phyloP scores from a whole-genome alignment of 2,888 invertebrate species.

The Griposia aprilina region DNA sequence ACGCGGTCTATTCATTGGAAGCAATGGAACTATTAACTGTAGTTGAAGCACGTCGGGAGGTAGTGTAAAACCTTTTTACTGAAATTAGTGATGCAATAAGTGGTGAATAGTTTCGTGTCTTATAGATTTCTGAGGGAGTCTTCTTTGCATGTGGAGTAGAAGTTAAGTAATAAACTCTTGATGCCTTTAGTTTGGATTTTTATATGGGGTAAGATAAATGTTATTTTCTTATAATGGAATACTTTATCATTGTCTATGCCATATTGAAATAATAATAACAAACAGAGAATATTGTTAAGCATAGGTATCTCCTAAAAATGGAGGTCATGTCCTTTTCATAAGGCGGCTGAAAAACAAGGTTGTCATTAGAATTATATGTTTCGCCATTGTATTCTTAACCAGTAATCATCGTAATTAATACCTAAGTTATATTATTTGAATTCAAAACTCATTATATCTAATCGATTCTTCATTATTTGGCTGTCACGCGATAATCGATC shows the following conservation, averaged over 20 bases:
- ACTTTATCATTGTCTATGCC: neutral
- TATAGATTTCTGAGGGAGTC: slow-evolving; percentile 4
- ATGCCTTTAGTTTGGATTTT: neutral
- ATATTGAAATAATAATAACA: neutral
- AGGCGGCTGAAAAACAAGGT: neutral
- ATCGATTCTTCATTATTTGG: slow-evolving; percentile 48
- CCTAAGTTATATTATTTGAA: slow-evolving; percentile 27
- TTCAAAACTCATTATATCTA: slow-evolving; percentile 45
- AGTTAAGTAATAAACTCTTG: slow-evolving; percentile 15
- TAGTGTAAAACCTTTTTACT: slow-evolving; percentile 45
- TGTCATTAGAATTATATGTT: slow-evolving; percentile 3
- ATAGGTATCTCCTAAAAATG: neutral
- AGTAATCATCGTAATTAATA: slow-evolving; percentile 39
- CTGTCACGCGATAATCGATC: slow-evolving; percentile 56
- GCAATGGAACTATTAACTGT: slow-evolving; percentile 48
- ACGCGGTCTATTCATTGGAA: slow-evolving; percentile 54
- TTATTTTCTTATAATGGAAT: neutral
- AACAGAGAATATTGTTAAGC: neutral
- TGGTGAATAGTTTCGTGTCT: slow-evolving; percentile 14
- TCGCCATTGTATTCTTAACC: slow-evolving; percentile 1
- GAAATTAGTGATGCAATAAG: slow-evolving; percentile 35
- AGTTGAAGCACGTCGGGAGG: slow-evolving; percentile 28
- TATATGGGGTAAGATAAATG: neutral
- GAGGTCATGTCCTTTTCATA: neutral
- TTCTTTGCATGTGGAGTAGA: slow-evolving; percentile 10